phyloP scores from a whole-genome alignment of 2,113 vertebrate species.

The Lamprotornis superbus region DNA sequence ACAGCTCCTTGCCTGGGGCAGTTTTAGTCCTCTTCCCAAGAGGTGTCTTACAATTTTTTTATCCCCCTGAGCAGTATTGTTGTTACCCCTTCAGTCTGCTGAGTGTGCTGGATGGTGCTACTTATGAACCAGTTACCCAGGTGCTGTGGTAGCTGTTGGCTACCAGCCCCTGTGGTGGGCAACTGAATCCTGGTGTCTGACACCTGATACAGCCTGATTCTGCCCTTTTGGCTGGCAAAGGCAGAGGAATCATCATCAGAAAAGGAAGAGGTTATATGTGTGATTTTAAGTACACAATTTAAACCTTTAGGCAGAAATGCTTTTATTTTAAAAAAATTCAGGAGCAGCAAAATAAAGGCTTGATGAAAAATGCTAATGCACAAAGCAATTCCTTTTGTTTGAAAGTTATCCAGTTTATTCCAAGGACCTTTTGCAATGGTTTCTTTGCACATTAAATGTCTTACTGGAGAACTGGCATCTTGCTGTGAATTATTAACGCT shows the following conservation, averaged over 20 bases:
- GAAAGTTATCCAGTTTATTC: neutral
- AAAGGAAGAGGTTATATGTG: neutral
- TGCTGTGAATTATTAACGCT: conserved; percentile 56
- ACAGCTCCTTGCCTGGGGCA: neutral
- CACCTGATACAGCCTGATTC: neutral
- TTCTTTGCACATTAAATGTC: neutral
- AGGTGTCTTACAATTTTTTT: neutral
- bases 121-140: neutral
- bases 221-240: neutral
- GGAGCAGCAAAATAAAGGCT: neutral
- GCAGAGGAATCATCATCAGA: neutral
- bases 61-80: neutral
- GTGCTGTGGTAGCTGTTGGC: neutral
- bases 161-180: neutral
- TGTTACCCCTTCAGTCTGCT: rapidly evolving
- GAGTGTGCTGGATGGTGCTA: rapidly evolving
- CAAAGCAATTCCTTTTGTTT: neutral
- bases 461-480: neutral
- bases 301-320: neutral
- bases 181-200: neutral
- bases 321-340: neutral
- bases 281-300: neutral
- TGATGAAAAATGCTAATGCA: neutral
- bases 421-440: neutral
- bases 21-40: neutral